A percentile compares a stretch with the other conserved stretches of the same genome.
Evolutionary conservation across 2,113 vertebrate species (phyloP).

Genomic region (Cathartes aura): DNA sequence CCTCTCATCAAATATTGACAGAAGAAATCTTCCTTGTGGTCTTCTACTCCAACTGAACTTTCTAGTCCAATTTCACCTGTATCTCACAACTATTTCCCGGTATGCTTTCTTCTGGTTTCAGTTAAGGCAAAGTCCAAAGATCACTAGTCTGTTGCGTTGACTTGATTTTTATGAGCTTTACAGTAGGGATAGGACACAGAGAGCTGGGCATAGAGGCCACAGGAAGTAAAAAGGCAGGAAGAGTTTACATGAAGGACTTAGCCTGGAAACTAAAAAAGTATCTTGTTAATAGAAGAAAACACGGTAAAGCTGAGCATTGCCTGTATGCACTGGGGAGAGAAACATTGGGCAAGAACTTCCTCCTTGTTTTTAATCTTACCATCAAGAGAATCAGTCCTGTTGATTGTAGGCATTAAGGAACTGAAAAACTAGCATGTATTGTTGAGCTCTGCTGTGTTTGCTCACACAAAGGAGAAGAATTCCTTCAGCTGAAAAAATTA

Average conservation of each 20-base stretch:
- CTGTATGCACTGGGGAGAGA: background rate
- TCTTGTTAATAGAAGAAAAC: background rate
- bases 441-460: background rate
- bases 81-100: background rate
- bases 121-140: background rate
- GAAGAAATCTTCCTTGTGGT: background rate
- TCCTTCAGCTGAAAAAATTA: background rate
- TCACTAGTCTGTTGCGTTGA: accelerated
- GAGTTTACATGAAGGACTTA: background rate
- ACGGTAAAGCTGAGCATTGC: background rate
- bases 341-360: background rate
- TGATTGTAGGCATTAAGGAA: background rate
- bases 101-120: background rate
- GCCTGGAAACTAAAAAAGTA: background rate
- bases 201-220: background rate
- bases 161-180: background rate
- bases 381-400: background rate
- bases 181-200: background rate
- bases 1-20: background rate
- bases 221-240: background rate
- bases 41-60: background rate
- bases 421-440: background rate
- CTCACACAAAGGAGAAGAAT: background rate
- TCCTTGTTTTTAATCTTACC: background rate
- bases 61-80: background rate